A percentile compares a stretch with the other conserved stretches of the same genome.
Conservation (phyloP, 1,140 invertebrate species). For the Tachypleus tridentatus region DNA sequence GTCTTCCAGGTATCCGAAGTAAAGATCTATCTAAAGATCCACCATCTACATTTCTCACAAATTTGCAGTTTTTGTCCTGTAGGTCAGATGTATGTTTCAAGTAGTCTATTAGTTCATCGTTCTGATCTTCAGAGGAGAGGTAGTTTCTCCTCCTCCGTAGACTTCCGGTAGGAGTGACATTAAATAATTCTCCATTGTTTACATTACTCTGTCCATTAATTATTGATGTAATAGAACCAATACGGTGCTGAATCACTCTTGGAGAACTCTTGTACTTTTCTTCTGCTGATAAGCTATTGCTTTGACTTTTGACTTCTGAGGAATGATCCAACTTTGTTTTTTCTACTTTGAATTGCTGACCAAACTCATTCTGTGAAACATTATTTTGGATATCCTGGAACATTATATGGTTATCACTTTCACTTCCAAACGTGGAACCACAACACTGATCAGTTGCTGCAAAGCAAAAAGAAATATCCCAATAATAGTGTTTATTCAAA, state of each 20-base stretch:
- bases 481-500: too few relatives aligned
- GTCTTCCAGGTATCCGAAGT: constrained; percentile 58
- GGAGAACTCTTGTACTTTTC: constrained; percentile 29
- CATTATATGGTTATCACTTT: constrained; percentile 47
- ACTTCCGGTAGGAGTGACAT: constrained; percentile 79
- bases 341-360: constrained; percentile 6
- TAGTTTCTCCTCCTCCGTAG: constrained; percentile 62
- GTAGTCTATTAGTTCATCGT: constrained; percentile 73
- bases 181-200: constrained; percentile 40
- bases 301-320: constrained; percentile 28
- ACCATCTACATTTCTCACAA: constrained; percentile 64
- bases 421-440: constrained; percentile 12
- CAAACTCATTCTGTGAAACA: constrained; percentile 35
- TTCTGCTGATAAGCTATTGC: constrained; percentile 43
- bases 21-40: constrained; percentile 62
- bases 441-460: constrained; percentile 29
- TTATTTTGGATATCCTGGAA: constrained; percentile 55
- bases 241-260: constrained; percentile 42
- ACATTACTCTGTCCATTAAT: constrained; percentile 36
- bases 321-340: constrained; percentile 1
- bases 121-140: constrained; percentile 69
- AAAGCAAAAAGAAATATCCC: not conserved
- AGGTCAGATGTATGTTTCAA: constrained; percentile 51
- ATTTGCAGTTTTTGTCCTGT: constrained; percentile 64
- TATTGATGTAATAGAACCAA: constrained; percentile 24